phyloP scores from a whole-genome alignment of 2,797 vertebrate species.

The Propithecus perrieri region DNA sequence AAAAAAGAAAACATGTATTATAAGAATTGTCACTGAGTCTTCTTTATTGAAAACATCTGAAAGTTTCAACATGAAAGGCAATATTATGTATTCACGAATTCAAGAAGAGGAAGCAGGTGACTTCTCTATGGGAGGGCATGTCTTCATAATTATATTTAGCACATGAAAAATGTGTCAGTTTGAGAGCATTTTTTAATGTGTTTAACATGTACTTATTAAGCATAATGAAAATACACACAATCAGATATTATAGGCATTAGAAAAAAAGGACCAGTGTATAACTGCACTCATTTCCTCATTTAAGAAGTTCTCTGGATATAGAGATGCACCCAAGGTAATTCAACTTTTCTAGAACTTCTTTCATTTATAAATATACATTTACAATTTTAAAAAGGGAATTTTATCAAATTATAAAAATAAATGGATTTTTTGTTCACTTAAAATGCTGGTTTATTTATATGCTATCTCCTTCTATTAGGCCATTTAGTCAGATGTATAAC shows the following conservation, averaged over 20 bases:
- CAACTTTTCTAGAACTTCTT: background rate
- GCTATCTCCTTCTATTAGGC: background rate
- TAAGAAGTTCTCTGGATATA: background rate
- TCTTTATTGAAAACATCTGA: constrained; percentile 1
- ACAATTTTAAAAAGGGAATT: background rate
- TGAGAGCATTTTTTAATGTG: background rate
- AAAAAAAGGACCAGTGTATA: background rate
- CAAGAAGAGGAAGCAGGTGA: background rate
- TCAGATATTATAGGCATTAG: background rate
- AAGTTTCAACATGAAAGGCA: constrained; percentile 24
- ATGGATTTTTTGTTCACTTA: background rate
- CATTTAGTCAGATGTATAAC: background rate
- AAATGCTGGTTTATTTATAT: background rate
- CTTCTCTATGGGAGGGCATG: background rate
- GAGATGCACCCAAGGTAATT: background rate
- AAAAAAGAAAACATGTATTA: background rate
- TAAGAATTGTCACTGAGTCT: background rate
- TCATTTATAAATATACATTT: background rate
- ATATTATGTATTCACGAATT: constrained; percentile 14
- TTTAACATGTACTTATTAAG: background rate
- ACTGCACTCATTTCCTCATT: background rate
- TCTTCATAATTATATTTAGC: constrained; percentile 29
- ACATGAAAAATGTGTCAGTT: background rate
- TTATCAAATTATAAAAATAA: background rate
- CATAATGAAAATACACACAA: constrained; percentile 39